Percentiles rank a stretch among this genome's conserved stretches.
Evolutionary conservation across 2,888 invertebrate genomes (phyloP).

Genomic region (Boloria selene): DNA sequence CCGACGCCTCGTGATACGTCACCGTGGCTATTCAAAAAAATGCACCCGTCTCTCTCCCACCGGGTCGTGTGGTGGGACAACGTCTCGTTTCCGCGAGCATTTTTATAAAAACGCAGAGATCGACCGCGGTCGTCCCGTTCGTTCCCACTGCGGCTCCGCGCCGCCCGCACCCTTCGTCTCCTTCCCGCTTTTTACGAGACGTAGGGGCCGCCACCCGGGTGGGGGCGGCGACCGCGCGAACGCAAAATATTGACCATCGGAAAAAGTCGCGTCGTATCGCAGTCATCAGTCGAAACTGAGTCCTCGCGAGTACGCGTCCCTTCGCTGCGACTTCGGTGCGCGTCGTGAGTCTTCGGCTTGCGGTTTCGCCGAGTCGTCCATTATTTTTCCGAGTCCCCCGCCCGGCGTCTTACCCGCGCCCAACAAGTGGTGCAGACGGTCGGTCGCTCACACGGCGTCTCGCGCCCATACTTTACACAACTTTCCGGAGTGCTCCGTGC

Average conservation of each 20-base stretch:
- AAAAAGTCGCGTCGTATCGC: slow-evolving; percentile 83
- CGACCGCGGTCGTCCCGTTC: slow-evolving; percentile 79
- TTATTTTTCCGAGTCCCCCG: slow-evolving; percentile 75
- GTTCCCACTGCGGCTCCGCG: slow-evolving; percentile 70
- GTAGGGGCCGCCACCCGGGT: slow-evolving; percentile 78
- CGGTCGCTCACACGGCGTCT: slow-evolving; percentile 60
- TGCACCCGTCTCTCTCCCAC: slow-evolving; percentile 75
- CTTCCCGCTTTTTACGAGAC: slow-evolving; percentile 83
- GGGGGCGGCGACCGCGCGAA: slow-evolving; percentile 81
- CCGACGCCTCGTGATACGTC: slow-evolving; percentile 79
- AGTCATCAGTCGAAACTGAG: slow-evolving; percentile 83
- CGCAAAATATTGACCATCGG: slow-evolving; percentile 84
- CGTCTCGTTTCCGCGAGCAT: slow-evolving; percentile 73
- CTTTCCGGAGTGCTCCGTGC: slow-evolving; percentile 69
- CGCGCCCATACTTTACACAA: slow-evolving; percentile 75
- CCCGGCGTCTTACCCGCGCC: slow-evolving; percentile 77
- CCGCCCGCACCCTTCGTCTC: slow-evolving; percentile 79
- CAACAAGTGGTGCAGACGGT: slow-evolving; percentile 71
- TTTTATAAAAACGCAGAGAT: slow-evolving; percentile 83
- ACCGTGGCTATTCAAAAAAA: slow-evolving; percentile 80
- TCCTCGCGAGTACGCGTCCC: slow-evolving; percentile 76
- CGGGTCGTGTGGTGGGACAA: slow-evolving; percentile 49
- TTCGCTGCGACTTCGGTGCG: slow-evolving; percentile 72
- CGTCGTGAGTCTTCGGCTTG: slow-evolving; percentile 80
- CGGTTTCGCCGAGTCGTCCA: slow-evolving; percentile 70